Evolutionary conservation across 2,797 vertebrate species (phyloP).

Genomic region (Anabas testudineus): DNA sequence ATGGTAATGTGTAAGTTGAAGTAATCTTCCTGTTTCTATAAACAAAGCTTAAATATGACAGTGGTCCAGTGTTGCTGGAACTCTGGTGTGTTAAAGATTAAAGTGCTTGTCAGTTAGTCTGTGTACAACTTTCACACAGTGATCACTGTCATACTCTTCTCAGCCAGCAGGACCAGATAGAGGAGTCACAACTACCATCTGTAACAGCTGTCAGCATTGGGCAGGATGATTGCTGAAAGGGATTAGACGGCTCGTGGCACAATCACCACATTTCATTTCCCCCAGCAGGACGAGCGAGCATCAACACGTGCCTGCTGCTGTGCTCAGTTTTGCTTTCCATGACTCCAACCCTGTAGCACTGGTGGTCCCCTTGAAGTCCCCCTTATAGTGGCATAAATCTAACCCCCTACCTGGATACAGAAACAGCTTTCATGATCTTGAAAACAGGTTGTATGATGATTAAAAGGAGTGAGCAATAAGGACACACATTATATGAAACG

Average conservation of each 20-base stretch:
- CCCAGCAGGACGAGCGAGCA: neutral
- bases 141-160: slow-evolving; percentile 29
- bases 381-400: neutral
- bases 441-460: too few relatives aligned
- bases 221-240: slow-evolving; percentile 6
- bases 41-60: slow-evolving; percentile 7
- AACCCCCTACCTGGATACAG: neutral
- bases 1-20: slow-evolving; percentile 12
- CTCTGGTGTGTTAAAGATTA: slow-evolving; percentile 2
- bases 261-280: slow-evolving; percentile 66
- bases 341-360: neutral
- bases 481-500: too few relatives aligned
- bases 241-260: slow-evolving; percentile 64
- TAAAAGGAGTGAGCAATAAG: too few relatives aligned
- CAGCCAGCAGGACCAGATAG: slow-evolving; percentile 21
- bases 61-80: neutral
- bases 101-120: slow-evolving; percentile 2
- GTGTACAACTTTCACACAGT: slow-evolving; percentile 42
- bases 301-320: slow-evolving; percentile 46
- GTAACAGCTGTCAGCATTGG: slow-evolving; percentile 55
- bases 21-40: neutral
- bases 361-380: neutral
- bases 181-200: slow-evolving; percentile 17
- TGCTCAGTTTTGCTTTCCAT: slow-evolving; percentile 20
- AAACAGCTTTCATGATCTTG: neutral